Evolutionary conservation across 2,113 vertebrate species (phyloP), one percentile per base, ranked within the genome.

Genomic region (Misgurnus mizolepis): DNA sequence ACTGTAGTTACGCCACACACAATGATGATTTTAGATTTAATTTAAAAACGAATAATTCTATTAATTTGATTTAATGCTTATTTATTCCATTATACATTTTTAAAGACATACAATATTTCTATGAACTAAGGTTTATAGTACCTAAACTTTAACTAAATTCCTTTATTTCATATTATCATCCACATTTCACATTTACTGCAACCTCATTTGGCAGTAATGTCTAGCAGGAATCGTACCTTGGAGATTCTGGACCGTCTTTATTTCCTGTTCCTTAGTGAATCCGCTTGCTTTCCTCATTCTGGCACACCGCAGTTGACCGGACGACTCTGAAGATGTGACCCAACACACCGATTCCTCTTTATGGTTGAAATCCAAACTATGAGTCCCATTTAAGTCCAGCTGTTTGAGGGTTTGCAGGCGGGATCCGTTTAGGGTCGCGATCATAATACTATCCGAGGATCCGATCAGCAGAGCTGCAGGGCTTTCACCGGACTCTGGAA

Each of bases 341-440:
- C 97, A 99, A 86, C 96, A 99, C 22, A 97, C 84, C 0, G 70
- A 93, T 76, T 96, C 94, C 82, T 96, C 94, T 53, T 87, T 93
- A 85, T 94, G 93, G 88, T 91, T 93, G 86, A 93, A 96, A 89
- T 97, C 96, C 88, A 99, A 41, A 1, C 93, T 90, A 80, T 96
- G 86, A 60, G 95, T 91, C 82, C 94, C 92, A 82, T 95, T 96
- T 66, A 88, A 90, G 82, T 94, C 94, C 49, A 83, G 83, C 4
- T 94, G 91, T 80, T 88, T 90, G 74, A 86, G 69, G 14, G 91
- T 89, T 79, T 93, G 92, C 50, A 92, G 80, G 71, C 86, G 90
- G 66, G 95, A 96, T 81, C 98, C 98, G 83, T 98, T 96, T 11
- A 97, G 92, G 84, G 94, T 69, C 7, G 95, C 90, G 62, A 94